Base-by-base conservation (phyloP, 2,113 vertebrate genomes). In the Bagarius yarrelli region DNA sequence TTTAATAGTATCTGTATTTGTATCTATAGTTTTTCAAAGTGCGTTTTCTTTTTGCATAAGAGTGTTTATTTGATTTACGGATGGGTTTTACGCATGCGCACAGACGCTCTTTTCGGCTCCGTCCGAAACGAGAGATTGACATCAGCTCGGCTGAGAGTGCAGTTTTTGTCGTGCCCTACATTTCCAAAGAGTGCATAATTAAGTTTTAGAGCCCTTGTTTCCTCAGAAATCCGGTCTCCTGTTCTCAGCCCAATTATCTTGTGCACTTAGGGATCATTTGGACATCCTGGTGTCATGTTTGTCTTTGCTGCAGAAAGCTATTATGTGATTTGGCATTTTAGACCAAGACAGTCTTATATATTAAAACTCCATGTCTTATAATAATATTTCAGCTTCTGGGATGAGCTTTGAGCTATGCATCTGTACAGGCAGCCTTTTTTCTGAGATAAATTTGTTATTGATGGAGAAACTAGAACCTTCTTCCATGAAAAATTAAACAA, bases 141-240 rank as follows among this genome's bases (percentile, higher is more conserved):
- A 86, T 89, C 87, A 89, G 82, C 90, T 88, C 79, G 83, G 78
- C 84, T 83, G 86, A 82, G 91, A 90, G 89, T 90, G 88, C 91
- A 87, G 87, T 88, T 90, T 87, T 87, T 86, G 87, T 89, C 85
- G 81, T 87, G 84, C 85, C 86, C 85, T 89, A 89, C 89, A 91
- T 93, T 91, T 89, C 86, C 88, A 87, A 89, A 89, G 89, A 89
- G 85, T 87, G 85, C 87, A 91, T 92, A 91, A 94, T 94, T 92
- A 89, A 86, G 92, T 93, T 91, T 91, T 87, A 91, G 85, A 78
- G 85, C 88, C 79, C 85, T 85, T 90, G 89, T 92, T 92, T 90
- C 91, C 88, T 85, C 88, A 87, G 91, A 90, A 90, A 91, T 88
- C 85, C 86, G 25, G 86, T 86, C 81, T 91, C 85, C 87, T 71